Conservation (phyloP, 1,140 invertebrate species). For the Drosophila rufa region DNA sequence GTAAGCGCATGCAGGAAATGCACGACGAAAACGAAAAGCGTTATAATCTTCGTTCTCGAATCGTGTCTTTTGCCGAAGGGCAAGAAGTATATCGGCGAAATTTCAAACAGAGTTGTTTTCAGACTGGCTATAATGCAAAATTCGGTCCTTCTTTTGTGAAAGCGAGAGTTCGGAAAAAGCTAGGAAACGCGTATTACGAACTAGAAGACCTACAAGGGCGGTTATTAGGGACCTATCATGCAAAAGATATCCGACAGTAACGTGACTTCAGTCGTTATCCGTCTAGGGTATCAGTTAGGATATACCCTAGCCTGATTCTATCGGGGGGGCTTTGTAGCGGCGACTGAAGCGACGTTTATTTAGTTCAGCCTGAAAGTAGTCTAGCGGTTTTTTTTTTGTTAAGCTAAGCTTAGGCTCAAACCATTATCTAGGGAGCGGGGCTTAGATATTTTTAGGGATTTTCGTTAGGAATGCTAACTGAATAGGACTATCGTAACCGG, state of each 20-base stretch:
- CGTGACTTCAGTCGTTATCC: neutral
- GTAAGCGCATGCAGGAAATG: constrained; percentile 1
- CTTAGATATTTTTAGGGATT: no score
- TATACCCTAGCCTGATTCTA: neutral
- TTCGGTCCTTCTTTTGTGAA: neutral
- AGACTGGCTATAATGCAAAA: neutral
- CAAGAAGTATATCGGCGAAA: neutral
- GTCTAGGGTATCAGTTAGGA: neutral
- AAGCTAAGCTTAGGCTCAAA: no score
- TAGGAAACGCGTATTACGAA: neutral
- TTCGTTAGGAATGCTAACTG: no score
- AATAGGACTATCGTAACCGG: no score
- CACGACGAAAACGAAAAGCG: neutral
- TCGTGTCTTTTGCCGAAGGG: neutral
- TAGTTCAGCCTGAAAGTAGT: no score
- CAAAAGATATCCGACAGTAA: neutral
- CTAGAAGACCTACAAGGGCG: neutral
- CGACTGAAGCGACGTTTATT: no score
- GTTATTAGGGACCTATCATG: neutral
- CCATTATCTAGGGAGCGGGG: no score
- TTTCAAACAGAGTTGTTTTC: neutral
- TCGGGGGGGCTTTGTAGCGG: neutral
- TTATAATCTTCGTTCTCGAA: no score
- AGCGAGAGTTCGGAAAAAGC: neutral
- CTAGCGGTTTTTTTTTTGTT: no score